Percentiles rank a stretch among this genome's conserved stretches.
phyloP scores from a whole-genome alignment of 1,140 invertebrate genomes.

The Acyrthosiphon pisum region DNA sequence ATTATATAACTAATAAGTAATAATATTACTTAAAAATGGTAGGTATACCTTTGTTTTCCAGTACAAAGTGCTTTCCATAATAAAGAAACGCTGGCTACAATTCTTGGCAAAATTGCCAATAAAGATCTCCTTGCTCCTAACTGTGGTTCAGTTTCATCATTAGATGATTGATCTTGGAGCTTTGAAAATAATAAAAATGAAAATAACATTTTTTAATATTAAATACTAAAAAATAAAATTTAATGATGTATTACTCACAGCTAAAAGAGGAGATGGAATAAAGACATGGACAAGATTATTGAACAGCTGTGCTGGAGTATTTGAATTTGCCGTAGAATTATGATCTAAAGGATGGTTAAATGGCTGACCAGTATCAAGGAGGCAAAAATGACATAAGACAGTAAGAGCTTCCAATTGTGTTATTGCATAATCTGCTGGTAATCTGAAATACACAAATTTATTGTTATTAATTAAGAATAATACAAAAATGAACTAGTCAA shows the following conservation, averaged over 20 bases:
- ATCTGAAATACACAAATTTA: constrained; percentile 58
- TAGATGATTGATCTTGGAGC: constrained; percentile 57
- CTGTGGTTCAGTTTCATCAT: constrained; percentile 60
- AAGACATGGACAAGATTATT: constrained; percentile 84
- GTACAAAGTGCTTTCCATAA: constrained; percentile 78
- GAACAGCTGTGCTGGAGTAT: constrained; percentile 73
- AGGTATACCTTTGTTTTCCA: constrained; percentile 65
- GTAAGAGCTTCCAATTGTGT: constrained; percentile 83
- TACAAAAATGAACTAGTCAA: background rate
- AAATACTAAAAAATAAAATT: constrained; percentile 60
- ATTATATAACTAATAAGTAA: background rate
- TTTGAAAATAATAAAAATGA: background rate
- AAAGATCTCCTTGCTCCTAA: constrained; percentile 72
- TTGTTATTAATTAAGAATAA: background rate
- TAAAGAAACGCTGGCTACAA: constrained; percentile 79
- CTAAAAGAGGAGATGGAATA: constrained; percentile 67
- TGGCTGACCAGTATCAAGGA: constrained; percentile 76
- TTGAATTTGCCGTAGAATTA: constrained; percentile 62
- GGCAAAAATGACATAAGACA: constrained; percentile 83
- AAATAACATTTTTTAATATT: constrained; percentile 2
- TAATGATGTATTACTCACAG: constrained; percentile 62
- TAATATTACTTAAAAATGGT: constrained; percentile 1
- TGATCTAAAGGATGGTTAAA: constrained; percentile 68
- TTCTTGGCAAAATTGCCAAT: constrained; percentile 80
- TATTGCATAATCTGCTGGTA: constrained; percentile 81